These are phyloP conservation scores for Caenorhabditis brenneri DNA, from an alignment of 1,140 invertebrate species.

Conservation along the genomic window DNA sequence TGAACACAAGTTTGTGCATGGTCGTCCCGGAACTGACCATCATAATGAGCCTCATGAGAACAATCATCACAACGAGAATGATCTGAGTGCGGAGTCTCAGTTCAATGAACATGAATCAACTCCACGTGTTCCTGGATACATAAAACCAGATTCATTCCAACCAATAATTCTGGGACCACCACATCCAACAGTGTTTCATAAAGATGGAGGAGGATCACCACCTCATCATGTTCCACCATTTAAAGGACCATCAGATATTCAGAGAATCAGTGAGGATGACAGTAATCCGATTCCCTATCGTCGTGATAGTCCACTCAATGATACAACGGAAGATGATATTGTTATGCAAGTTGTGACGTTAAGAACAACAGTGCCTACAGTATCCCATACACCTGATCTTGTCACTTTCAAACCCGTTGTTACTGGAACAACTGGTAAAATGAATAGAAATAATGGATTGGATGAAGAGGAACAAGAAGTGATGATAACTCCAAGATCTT, in stretches of 20 bases:
- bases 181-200: constrained; percentile 33
- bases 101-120: constrained; percentile 27
- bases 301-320: constrained; percentile 32
- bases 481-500: background rate
- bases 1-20: constrained; percentile 1
- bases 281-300: background rate
- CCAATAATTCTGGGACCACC: constrained; percentile 37
- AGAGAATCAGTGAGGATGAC: background rate
- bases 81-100: background rate
- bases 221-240: constrained; percentile 52
- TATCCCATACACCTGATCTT: background rate
- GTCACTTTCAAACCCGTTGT: constrained; percentile 25
- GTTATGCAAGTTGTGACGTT: constrained; percentile 23
- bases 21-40: background rate
- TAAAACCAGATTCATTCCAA: constrained; percentile 5
- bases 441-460: constrained; percentile 55
- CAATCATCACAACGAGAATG: background rate
- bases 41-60: constrained; percentile 42
- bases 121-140: constrained; percentile 8
- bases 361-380: constrained; percentile 19
- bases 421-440: background rate
- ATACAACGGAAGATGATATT: constrained; percentile 41
- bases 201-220: background rate
- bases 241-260: constrained; percentile 24
- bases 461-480: background rate